phyloP scores from a whole-genome alignment of 2,797 vertebrate genomes.

The Melopsittacus undulatus region DNA sequence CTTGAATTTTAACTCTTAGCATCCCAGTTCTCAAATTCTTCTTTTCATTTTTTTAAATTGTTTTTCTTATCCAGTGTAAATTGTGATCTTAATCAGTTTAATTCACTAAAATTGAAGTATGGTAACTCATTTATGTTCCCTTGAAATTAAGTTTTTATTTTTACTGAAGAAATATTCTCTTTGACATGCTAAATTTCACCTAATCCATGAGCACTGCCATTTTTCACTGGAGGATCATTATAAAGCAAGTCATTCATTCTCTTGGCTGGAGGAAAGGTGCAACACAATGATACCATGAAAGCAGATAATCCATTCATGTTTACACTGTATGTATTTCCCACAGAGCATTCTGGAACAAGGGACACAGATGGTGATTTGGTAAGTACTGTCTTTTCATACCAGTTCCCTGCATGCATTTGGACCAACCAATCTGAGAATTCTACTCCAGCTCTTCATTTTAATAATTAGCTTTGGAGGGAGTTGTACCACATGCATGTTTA shows the following conservation, averaged over 20 bases:
- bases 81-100: neutral
- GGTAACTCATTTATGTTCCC: neutral
- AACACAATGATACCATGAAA: slow-evolving; percentile 38
- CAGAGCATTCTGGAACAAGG: slow-evolving; percentile 21
- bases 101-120: neutral
- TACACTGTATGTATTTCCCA: slow-evolving; percentile 50
- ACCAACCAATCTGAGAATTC: slow-evolving; percentile 2
- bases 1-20: neutral
- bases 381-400: slow-evolving; percentile 31
- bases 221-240: slow-evolving; percentile 23
- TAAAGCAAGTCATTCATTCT: slow-evolving; percentile 11
- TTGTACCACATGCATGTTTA: neutral
- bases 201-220: slow-evolving; percentile 2
- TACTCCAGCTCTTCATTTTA: slow-evolving; percentile 33
- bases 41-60: neutral
- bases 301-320: slow-evolving; percentile 61
- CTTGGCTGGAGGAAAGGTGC: slow-evolving; percentile 51
- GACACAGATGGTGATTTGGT: slow-evolving; percentile 33
- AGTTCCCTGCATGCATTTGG: slow-evolving; percentile 23
- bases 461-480: slow-evolving; percentile 52
- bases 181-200: slow-evolving; percentile 2
- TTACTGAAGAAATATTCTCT: neutral
- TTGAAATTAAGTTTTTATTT: neutral
- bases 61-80: neutral
- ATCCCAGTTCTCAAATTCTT: neutral